phyloP scores from a whole-genome alignment of 2,113 vertebrate species.

The Ursus arctos region DNA sequence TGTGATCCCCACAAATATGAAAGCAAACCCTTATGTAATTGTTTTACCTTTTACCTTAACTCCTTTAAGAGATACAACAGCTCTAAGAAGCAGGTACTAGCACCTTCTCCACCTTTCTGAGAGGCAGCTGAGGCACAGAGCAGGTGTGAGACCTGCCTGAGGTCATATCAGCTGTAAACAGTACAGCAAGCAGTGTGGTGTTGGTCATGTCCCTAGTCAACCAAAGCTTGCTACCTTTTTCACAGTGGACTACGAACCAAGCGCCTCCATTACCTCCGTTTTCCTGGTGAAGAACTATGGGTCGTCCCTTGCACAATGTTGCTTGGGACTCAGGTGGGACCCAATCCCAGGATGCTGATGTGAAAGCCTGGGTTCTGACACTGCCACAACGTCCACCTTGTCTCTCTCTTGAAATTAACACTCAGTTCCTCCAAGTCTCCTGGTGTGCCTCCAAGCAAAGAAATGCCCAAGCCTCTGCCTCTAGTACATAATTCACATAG shows the following conservation, averaged over 20 bases:
- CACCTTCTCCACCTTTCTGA: neutral
- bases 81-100: fast-evolving
- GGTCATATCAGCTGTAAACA: neutral
- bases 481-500: neutral
- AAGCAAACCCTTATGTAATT: neutral
- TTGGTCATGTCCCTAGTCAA: neutral
- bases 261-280: neutral
- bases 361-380: neutral
- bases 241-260: neutral
- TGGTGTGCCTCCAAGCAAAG: neutral
- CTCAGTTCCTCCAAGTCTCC: neutral
- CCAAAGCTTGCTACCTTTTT: neutral
- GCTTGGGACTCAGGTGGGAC: neutral
- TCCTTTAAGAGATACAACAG: neutral
- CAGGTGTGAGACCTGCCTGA: neutral
- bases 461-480: neutral
- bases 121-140: neutral
- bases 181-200: neutral
- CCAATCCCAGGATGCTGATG: too few species aligned
- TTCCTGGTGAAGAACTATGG: neutral
- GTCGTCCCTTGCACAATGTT: neutral
- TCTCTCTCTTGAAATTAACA: conserved; percentile 3
- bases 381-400: neutral
- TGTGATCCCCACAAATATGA: neutral
- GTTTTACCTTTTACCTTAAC: neutral